phyloP scores from a whole-genome alignment of 2,113 vertebrate genomes.

The Dipodomys stephensi region DNA sequence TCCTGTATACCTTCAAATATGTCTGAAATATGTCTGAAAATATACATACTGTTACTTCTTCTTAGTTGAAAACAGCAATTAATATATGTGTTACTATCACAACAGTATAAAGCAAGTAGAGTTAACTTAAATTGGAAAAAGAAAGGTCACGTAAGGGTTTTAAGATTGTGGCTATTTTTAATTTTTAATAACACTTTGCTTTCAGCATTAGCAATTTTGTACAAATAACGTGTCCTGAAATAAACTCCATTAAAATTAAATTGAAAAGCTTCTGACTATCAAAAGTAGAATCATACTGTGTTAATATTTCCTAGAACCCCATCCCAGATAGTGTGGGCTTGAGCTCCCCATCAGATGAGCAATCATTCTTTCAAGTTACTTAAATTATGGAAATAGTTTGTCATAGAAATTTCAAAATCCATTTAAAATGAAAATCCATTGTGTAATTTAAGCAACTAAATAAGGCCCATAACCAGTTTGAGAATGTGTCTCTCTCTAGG shows the following conservation, averaged over 20 bases:
- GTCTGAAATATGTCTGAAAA: constrained; percentile 45
- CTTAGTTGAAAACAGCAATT: not conserved
- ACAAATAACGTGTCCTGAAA: constrained; percentile 16
- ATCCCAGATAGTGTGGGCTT: not conserved
- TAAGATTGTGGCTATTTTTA: constrained; percentile 19
- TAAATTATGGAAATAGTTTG: constrained; percentile 8
- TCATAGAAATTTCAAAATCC: constrained; percentile 38
- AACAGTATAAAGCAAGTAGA: not conserved
- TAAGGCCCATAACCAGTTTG: not conserved
- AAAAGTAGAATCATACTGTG: not conserved
- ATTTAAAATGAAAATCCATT: constrained; percentile 26
- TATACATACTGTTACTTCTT: not conserved
- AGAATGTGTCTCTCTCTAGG: not conserved
- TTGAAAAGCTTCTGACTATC: constrained; percentile 7
- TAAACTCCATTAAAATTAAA: constrained; percentile 43
- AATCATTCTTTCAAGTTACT: not conserved
- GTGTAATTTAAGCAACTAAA: constrained; percentile 34
- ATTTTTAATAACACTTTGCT: not conserved
- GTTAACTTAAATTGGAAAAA: constrained; percentile 5
- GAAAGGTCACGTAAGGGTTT: not conserved
- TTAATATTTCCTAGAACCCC: not conserved
- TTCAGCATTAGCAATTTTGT: constrained; percentile 40
- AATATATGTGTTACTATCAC: not conserved
- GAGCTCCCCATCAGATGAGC: not conserved
- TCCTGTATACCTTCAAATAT: not conserved